These are phyloP conservation scores for Heptranchias perlo DNA, from an alignment of 2,113 vertebrate genomes.

Conservation along the genomic window DNA sequence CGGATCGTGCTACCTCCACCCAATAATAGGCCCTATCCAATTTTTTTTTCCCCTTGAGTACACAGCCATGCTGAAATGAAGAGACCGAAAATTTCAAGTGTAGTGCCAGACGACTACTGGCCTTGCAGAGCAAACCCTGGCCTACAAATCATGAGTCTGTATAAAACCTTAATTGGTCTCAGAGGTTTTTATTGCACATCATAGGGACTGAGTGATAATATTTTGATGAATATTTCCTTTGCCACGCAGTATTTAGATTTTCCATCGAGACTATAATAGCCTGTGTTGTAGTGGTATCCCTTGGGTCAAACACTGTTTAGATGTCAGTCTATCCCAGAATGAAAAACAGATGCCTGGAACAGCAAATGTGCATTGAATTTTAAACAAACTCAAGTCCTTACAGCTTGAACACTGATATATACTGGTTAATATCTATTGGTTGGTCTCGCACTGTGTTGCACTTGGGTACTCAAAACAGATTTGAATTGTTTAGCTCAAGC, in stretches of 20 bases:
- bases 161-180: conserved; percentile 31
- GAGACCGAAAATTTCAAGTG: background rate
- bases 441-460: background rate
- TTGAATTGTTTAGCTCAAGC: background rate
- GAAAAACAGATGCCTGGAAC: conserved; percentile 28
- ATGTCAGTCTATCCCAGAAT: conserved; percentile 25
- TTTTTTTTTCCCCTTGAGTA: too few species aligned
- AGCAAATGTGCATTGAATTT: conserved; percentile 11
- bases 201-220: conserved; percentile 20
- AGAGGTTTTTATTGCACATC: conserved; percentile 26
- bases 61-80: background rate
- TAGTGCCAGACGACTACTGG: background rate
- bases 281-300: background rate
- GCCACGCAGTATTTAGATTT: conserved; percentile 16
- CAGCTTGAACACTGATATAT: background rate
- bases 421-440: background rate
- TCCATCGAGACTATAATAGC: conserved; percentile 12
- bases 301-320: background rate
- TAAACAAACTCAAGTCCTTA: background rate
- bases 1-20: too few species aligned
- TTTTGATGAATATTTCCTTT: conserved; percentile 27
- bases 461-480: background rate
- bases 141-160: background rate
- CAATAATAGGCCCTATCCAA: too few species aligned
- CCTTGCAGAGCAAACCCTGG: background rate